Base-by-base conservation (phyloP, 2,797 vertebrate genomes). In the Salmo trutta region DNA sequence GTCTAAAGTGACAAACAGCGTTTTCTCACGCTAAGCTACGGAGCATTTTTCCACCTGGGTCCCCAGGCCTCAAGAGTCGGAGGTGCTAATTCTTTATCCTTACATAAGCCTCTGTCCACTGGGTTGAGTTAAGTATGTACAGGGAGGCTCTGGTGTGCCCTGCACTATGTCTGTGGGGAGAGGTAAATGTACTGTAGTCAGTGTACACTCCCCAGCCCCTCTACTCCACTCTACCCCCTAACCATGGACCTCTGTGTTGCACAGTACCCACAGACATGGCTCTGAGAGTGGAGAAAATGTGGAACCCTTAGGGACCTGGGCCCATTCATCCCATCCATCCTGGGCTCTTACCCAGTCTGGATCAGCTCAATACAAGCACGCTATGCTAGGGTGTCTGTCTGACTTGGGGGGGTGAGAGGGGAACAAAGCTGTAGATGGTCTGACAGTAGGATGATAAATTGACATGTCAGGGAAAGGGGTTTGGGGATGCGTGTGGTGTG, bases 341-440 rank as follows among this genome's bases (percentile, higher is more conserved):
- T 67, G 36, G 19, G 56, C 64, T 47, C 70, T 68, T 76, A 77
- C 33, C 52, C 21, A 67, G 76, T 74, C 78, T 79, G 78, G 73
- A 78, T 82, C 74, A 75, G 24, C 76, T 78, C 78, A 79, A 73
- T 31, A 24, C 52, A 21, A 62, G 36, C 54, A 52, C 33, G 41
- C 10, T 47, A 47, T 47, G 8, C 66, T 68, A 36, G 10, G 33
- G 17, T 36, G 67, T 36, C 67, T 33, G 67, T 69, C 67, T 41
- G 67, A 69, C 64, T 7, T 12, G 16, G 33, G 5, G 31, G 1
- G 6, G 16, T 12, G 5, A 33, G 66, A 36, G 64, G 64, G 21
- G 16, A 12, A 62, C 56, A 21, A 10, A 21, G 56, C 21, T 8
- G 3, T 12, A 65, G n/a, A 41, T 41, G 36, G 4, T 17, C 29